phyloP scores from a whole-genome alignment of 2,888 invertebrate species.

The Harmothoe impar region DNA sequence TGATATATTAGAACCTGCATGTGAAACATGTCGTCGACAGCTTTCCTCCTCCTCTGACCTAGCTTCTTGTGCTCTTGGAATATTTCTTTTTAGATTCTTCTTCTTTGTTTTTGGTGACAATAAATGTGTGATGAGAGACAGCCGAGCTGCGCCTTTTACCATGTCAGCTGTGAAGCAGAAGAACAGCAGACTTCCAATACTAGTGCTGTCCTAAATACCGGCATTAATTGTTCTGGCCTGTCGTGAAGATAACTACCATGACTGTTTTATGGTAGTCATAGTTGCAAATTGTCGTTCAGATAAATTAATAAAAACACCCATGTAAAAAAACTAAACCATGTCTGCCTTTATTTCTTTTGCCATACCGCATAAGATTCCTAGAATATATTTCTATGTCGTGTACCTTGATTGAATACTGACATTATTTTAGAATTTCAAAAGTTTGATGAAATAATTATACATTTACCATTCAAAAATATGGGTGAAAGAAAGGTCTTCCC shows the following conservation, averaged over 20 bases:
- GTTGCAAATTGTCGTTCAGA: conserved; percentile 61
- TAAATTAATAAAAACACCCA: conserved; percentile 59
- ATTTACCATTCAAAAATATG: no score
- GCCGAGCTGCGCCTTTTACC: conserved; percentile 32
- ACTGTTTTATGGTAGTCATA: conserved; percentile 53
- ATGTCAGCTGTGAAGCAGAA: not conserved
- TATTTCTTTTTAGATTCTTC: not conserved
- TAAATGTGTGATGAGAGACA: not conserved
- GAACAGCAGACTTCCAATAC: not conserved
- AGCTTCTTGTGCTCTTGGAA: conserved; percentile 45
- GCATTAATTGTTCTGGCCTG: conserved; percentile 37
- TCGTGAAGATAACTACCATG: conserved; percentile 55
- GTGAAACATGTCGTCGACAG: conserved; percentile 31
- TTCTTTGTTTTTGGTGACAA: not conserved
- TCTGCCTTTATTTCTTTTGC: not conserved
- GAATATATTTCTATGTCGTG: no score
- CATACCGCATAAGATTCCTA: no score
- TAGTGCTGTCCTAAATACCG: conserved; percentile 19
- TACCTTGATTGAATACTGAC: no score
- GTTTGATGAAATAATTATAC: no score
- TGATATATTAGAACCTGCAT: not conserved
- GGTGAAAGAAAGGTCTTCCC: no score
- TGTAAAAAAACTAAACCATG: conserved; percentile 16
- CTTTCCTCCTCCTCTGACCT: conserved; percentile 31
- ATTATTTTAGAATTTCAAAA: no score